Conservation (phyloP, 2,113 vertebrate species). For the Callaeas wilsoni region DNA sequence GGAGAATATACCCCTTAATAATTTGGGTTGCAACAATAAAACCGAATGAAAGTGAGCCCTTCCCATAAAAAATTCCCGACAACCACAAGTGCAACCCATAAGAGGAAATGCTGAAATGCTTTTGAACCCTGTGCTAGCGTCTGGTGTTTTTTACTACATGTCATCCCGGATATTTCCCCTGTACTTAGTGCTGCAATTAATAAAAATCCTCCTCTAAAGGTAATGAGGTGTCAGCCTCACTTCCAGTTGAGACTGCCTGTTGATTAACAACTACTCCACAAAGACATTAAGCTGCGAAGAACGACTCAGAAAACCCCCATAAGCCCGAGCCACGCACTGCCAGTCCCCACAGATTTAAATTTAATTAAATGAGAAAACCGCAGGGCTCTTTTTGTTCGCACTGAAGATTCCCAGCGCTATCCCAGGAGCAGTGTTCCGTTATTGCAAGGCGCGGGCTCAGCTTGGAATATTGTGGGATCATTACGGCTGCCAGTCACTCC, state of each 20-base stretch:
- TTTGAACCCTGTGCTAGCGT: not conserved
- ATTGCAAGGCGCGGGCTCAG: not conserved
- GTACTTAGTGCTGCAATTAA: conserved; percentile 10
- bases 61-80: not conserved
- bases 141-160: not conserved
- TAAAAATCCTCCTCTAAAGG: not conserved
- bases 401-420: not conserved
- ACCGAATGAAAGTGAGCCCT: not conserved
- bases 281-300: not conserved
- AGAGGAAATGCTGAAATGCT: not conserved
- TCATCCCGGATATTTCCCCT: not conserved
- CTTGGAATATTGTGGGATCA: not conserved
- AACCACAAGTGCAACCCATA: not conserved
- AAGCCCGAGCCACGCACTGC: not conserved
- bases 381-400: not conserved
- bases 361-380: conserved; percentile 53
- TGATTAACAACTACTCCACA: conserved; percentile 39
- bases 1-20: not conserved
- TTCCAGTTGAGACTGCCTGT: not conserved
- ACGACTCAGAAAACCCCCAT: not conserved
- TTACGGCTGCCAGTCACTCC: not conserved
- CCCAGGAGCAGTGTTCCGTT: not conserved
- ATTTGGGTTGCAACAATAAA: not conserved
- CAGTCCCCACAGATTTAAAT: conserved; percentile 9
- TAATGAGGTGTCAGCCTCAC: not conserved